A percentile compares a stretch with the other conserved stretches of the same genome.
phyloP scores from a whole-genome alignment of 2,888 invertebrate genomes.

The Apantesis nais region DNA sequence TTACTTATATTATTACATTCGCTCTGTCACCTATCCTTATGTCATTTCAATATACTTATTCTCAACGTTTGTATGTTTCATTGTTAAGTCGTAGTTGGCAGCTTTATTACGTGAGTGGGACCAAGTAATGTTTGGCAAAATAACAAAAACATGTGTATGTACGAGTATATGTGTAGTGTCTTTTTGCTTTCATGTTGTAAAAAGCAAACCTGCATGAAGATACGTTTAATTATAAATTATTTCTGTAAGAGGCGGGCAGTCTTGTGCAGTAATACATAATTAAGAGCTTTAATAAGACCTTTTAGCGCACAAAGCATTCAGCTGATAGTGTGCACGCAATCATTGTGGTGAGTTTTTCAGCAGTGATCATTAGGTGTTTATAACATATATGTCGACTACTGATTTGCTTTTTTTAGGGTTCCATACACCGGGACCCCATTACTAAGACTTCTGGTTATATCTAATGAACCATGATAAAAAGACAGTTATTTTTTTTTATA shows the following conservation, averaged over 20 bases:
- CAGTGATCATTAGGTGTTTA: not conserved
- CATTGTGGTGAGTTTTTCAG: constrained; percentile 5
- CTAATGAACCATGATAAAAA: no score
- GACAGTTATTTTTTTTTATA: no score
- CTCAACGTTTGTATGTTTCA: not conserved
- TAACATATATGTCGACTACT: not conserved
- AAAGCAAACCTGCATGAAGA: constrained; percentile 21
- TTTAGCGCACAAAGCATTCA: constrained; percentile 36
- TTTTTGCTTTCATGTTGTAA: constrained; percentile 2
- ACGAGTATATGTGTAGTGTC: not conserved
- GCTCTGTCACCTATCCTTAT: not conserved
- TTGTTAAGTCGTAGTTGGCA: not conserved
- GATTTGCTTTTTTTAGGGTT: not conserved
- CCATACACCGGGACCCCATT: no score
- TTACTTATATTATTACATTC: not conserved
- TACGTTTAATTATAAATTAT: constrained; percentile 25
- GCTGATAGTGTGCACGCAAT: constrained; percentile 40
- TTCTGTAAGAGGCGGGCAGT: constrained; percentile 17
- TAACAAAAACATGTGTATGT: not conserved
- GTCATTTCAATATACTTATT: not conserved
- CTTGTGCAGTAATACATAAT: constrained; percentile 36
- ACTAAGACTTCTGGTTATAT: no score
- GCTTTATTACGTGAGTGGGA: no score
- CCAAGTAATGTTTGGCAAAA: not conserved
- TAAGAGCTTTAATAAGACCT: constrained; percentile 43